Evolutionary conservation across 2,113 vertebrate genomes (phyloP).

Genomic region (Archocentrus centrarchus): DNA sequence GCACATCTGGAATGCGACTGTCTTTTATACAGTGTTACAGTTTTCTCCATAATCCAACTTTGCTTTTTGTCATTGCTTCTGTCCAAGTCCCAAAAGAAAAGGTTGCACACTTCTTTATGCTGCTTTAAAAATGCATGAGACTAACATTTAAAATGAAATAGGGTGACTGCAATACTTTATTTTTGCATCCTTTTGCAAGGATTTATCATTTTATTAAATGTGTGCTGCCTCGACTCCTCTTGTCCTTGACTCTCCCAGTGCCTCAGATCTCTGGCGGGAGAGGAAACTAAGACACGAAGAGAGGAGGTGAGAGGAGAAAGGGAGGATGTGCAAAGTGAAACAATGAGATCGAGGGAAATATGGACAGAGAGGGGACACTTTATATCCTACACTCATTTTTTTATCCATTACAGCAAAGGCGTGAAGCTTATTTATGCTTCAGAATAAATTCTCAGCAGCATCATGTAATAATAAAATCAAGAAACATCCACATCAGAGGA

Average conservation of each 20-base stretch:
- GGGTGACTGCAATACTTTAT: neutral
- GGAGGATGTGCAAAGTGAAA: neutral
- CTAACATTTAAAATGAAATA: neutral
- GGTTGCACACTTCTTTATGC: neutral
- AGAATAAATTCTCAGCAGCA: neutral
- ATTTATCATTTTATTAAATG: constrained; percentile 2
- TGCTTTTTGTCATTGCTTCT: neutral
- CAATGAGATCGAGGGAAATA: neutral
- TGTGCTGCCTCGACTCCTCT: neutral
- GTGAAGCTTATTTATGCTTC: too few relatives aligned
- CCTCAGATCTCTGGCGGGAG: neutral
- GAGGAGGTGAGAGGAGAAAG: neutral
- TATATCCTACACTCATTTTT: neutral
- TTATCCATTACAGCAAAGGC: neutral
- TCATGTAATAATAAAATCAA: neutral
- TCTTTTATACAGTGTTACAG: too few relatives aligned
- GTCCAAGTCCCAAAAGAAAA: neutral
- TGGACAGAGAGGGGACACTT: neutral
- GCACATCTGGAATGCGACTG: neutral
- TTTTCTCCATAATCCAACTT: neutral
- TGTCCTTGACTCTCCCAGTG: neutral
- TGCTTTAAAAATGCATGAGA: neutral
- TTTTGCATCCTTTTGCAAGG: neutral
- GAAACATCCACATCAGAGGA: neutral
- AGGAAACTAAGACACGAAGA: neutral